These are phyloP conservation scores for Nasonia longicornis DNA, from an alignment of 1,140 invertebrate genomes.

Conservation along the genomic window DNA sequence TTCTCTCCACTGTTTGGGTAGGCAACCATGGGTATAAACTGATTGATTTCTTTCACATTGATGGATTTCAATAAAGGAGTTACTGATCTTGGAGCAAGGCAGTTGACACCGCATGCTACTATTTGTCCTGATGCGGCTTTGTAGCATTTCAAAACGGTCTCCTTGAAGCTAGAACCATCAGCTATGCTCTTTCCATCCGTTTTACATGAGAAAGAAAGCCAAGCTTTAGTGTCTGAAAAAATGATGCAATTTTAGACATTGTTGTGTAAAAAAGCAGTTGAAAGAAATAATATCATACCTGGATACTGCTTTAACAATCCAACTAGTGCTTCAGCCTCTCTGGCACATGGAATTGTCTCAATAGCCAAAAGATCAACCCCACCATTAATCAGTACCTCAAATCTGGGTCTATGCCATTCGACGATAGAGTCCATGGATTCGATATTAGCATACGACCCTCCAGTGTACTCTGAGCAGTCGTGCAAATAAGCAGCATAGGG, in stretches of 20 bases:
- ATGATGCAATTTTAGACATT: not conserved
- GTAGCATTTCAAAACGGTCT: conserved; percentile 75
- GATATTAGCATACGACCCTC: conserved; percentile 78
- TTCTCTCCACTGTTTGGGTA: conserved; percentile 83
- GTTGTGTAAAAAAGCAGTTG: not conserved
- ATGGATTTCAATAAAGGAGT: conserved; percentile 71
- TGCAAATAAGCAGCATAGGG: conserved; percentile 91
- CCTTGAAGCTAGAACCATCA: conserved; percentile 80
- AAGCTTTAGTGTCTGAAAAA: conserved; percentile 74
- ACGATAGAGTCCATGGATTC: conserved; percentile 77
- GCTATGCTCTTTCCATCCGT: conserved; percentile 76
- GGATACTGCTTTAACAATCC: conserved; percentile 82
- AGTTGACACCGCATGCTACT: conserved; percentile 89
- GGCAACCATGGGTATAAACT: conserved; percentile 72
- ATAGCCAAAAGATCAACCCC: conserved; percentile 88
- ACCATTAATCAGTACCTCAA: conserved; percentile 79
- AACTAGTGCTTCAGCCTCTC: conserved; percentile 85
- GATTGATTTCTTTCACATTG: conserved; percentile 54
- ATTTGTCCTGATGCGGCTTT: conserved; percentile 75
- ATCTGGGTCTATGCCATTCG: conserved; percentile 85
- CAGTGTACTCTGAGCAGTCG: conserved; percentile 93
- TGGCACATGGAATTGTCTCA: conserved; percentile 89
- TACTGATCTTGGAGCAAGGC: conserved; percentile 77
- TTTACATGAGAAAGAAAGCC: conserved; percentile 86
- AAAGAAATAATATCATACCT: conserved; percentile 27